Evolutionary conservation across 1,140 invertebrate genomes (phyloP).

Genomic region (Antheraea pernyi): DNA sequence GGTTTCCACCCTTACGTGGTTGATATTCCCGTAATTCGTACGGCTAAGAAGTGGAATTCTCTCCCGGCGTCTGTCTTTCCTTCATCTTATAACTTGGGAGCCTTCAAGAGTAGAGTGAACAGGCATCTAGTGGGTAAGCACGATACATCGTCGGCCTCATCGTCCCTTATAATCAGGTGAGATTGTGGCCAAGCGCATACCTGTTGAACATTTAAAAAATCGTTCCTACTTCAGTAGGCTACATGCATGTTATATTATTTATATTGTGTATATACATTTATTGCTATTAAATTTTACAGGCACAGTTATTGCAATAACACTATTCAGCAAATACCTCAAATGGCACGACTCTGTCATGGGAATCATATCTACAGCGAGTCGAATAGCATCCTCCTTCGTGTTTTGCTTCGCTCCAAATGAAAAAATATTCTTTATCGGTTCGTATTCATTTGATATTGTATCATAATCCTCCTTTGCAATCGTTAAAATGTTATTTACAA

Average conservation of each 20-base stretch:
- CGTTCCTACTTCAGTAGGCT: no score
- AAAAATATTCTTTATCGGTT: conserved; percentile 69
- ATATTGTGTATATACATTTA: neutral
- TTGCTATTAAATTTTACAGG: conserved; percentile 47
- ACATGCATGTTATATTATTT: neutral
- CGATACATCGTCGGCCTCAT: no score
- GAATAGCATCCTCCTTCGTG: conserved; percentile 64
- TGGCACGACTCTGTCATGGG: conserved; percentile 75
- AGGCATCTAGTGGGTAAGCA: no score
- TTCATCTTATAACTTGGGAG: no score
- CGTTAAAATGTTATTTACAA: neutral
- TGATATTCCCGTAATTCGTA: no score
- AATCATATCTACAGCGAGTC: conserved; percentile 68
- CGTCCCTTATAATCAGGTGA: no score
- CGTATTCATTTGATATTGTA: conserved; percentile 8
- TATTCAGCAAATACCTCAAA: conserved; percentile 70
- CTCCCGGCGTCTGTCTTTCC: no score
- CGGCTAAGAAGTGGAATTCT: no score
- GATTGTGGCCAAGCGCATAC: no score
- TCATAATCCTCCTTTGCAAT: neutral
- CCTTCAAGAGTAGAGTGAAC: no score
- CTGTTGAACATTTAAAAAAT: no score
- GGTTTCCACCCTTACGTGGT: no score
- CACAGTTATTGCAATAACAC: conserved; percentile 64
- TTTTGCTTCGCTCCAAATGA: conserved; percentile 70